phyloP scores from a whole-genome alignment of 2,113 vertebrate genomes.

The Gopherus flavomarginatus region DNA sequence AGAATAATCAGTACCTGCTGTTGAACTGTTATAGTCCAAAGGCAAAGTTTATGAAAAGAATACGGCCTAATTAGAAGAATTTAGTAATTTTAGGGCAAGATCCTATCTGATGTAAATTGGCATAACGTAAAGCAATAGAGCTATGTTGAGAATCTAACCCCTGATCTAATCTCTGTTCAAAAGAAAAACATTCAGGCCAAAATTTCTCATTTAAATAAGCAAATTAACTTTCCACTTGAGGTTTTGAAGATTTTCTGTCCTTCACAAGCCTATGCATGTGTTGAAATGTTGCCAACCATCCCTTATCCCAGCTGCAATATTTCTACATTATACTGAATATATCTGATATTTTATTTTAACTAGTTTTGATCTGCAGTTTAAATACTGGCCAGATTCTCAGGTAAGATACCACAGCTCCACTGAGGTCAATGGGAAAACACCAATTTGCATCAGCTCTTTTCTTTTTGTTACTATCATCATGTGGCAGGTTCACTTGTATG shows the following conservation, averaged over 20 bases:
- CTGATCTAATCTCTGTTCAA: not conserved
- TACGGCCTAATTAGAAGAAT: constrained; percentile 61
- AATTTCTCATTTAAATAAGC: constrained; percentile 18
- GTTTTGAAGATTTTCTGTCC: constrained; percentile 44
- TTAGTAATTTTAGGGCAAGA: constrained; percentile 21
- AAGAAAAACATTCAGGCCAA: constrained; percentile 1
- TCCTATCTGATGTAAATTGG: constrained; percentile 40
- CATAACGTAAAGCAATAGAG: not conserved
- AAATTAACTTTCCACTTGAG: constrained; percentile 13
- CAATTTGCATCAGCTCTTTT: fast-evolving
- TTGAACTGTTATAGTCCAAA: constrained; percentile 46
- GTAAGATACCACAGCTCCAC: not conserved
- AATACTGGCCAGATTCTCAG: fast-evolving
- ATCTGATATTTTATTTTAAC: fast-evolving
- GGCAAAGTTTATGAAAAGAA: constrained; percentile 59
- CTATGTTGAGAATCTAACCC: not conserved
- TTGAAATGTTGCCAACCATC: constrained; percentile 3
- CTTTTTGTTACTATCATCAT: not conserved
- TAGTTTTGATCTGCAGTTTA: not conserved
- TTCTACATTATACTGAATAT: not conserved
- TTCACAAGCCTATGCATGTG: not conserved
- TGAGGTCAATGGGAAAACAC: not conserved
- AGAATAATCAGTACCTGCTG: constrained; percentile 57
- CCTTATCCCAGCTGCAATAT: constrained; percentile 1
- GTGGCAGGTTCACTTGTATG: not conserved